phyloP scores from a whole-genome alignment of 2,888 invertebrate genomes.

The Nysson spinosus region DNA sequence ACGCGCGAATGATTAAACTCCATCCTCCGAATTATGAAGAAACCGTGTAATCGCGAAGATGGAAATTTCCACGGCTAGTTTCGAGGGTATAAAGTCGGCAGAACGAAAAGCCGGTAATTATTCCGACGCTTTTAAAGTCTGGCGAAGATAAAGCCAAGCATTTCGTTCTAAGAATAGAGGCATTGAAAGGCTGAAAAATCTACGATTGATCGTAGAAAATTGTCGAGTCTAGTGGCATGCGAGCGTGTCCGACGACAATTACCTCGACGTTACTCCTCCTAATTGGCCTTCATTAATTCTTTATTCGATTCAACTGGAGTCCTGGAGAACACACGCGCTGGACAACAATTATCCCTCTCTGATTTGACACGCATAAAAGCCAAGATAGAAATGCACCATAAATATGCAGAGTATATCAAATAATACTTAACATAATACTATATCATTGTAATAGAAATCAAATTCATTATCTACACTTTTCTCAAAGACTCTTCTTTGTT shows the following conservation, averaged over 20 bases:
- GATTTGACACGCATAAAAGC: constrained; percentile 42
- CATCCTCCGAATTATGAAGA: no score
- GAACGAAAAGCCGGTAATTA: background rate
- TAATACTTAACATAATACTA: no score
- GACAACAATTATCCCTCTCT: constrained; percentile 50
- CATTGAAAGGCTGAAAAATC: constrained; percentile 12
- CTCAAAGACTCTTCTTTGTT: no score
- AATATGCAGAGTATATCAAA: no score
- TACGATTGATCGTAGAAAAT: constrained; percentile 42
- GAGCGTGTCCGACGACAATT: constrained; percentile 60
- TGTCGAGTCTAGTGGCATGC: constrained; percentile 18
- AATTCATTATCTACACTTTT: no score
- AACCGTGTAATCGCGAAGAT: no score
- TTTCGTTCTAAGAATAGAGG: background rate
- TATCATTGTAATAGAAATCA: no score
- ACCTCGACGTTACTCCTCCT: constrained; percentile 57
- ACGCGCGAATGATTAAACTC: no score
- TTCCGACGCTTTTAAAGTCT: background rate
- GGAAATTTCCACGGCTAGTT: no score
- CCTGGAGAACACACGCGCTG: constrained; percentile 26
- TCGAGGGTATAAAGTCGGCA: no score
- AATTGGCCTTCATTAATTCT: constrained; percentile 65
- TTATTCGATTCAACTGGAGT: constrained; percentile 47
- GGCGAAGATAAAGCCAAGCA: background rate
- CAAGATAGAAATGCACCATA: no score